phyloP scores from a whole-genome alignment of 2,797 vertebrate species.

The Melanotaenia pygmaea region DNA sequence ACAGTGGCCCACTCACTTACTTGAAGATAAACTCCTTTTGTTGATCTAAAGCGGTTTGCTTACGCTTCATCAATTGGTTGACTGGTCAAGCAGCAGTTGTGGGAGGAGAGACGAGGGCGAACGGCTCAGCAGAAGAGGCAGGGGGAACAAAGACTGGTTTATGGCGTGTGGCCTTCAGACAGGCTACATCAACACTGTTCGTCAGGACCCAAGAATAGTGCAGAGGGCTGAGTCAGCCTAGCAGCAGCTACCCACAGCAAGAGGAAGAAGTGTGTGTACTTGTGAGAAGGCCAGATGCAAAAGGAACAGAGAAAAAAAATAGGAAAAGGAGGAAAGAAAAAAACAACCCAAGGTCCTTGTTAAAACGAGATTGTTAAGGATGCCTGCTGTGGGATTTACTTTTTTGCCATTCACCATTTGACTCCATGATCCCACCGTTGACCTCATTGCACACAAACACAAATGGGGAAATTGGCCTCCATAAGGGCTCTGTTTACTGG shows the following conservation, averaged over 20 bases:
- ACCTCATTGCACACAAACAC: constrained; percentile 70
- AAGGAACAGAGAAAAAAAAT: constrained; percentile 26
- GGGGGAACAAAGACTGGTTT: constrained; percentile 74
- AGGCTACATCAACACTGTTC: constrained; percentile 78
- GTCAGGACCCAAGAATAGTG: constrained; percentile 79
- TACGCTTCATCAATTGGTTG: constrained; percentile 67
- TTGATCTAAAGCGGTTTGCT: constrained; percentile 74
- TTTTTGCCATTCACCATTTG: constrained; percentile 71
- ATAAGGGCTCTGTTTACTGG: constrained; percentile 80
- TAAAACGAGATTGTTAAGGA: constrained; percentile 70
- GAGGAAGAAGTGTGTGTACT: constrained; percentile 64
- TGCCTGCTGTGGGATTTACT: constrained; percentile 72
- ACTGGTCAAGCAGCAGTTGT: constrained; percentile 62
- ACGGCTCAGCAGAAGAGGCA: constrained; percentile 69
- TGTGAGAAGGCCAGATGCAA: constrained; percentile 65
- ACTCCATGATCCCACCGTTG: constrained; percentile 67
- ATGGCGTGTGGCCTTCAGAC: constrained; percentile 75
- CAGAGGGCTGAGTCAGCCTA: constrained; percentile 82
- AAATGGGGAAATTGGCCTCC: constrained; percentile 62
- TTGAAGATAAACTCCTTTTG: constrained; percentile 72
- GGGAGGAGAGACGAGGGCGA: constrained; percentile 59
- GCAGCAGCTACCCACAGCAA: constrained; percentile 71
- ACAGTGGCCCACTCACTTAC: constrained; percentile 63
- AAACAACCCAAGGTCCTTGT: constrained; percentile 71
- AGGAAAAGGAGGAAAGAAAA: constrained; percentile 52